Base-by-base conservation (phyloP, 1,140 invertebrate species). In the Pomacea maculata region DNA sequence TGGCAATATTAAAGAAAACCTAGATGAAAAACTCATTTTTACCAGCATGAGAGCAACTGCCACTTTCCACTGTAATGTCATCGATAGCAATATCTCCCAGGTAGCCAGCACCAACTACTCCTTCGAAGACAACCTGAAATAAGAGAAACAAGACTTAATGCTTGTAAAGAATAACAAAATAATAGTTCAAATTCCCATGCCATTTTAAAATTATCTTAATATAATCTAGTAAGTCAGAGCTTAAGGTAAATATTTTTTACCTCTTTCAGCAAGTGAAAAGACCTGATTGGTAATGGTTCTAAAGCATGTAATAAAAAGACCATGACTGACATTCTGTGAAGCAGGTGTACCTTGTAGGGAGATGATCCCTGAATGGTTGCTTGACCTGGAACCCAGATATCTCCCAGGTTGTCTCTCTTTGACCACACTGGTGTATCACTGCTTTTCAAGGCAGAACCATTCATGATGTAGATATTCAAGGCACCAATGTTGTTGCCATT, bases 21-120 rank as follows among this genome's bases (percentile, higher is more conserved):
- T 45, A 45, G 34, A 45, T 45, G 34, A 45, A 45, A 45, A 45
- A 61, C 5, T 61, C 11, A 61, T 61, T 61, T 52, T 57, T 45
- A 78, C 77, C 77, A 10, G 77, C 45, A 68, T 78, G 77, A 12
- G 77, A 54, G 45, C 77, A 78, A 52, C 77, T 70, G 12, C 77
- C 77, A 29, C 55, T 78, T 7, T 65, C 45, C 12, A 83, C 79
- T 21, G 82, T 61, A 52, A 95, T 92, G 83, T 95, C 95, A 89
- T 95, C 95, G 34, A 95, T 93, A 19, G 94, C 95, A 85, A 95
- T 95, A 83, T 95, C 94, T 45, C 95, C 95, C n/a, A 71, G 75
- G 85, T 94, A 89, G 72, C 93, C 93, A 78, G 93, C 94, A 10
- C 95, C 95, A 15, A 95, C 92, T 65, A 93, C 92, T 1, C 93